These are phyloP conservation scores for Pachyramphus minor DNA, from an alignment of 2,113 vertebrate genomes.

Conservation along the genomic window DNA sequence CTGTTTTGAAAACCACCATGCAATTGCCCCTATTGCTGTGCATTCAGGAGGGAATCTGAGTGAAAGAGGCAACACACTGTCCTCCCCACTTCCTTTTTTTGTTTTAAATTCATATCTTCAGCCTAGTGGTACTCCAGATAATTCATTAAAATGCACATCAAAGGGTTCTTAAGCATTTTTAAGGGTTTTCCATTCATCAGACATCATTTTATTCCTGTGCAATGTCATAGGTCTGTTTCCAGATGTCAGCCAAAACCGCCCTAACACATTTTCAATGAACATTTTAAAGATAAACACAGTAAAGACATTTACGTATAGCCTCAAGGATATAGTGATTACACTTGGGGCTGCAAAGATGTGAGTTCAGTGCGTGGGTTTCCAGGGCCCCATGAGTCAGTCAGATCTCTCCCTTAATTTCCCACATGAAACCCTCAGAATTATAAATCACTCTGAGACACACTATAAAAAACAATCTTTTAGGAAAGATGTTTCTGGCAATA, in stretches of 20 bases:
- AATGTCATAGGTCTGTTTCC: accelerated
- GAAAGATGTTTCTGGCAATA: background rate
- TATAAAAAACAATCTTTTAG: background rate
- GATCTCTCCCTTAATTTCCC: background rate
- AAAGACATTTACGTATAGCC: background rate
- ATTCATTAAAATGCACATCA: background rate
- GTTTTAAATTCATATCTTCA: background rate
- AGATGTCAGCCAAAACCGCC: background rate
- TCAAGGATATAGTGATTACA: background rate
- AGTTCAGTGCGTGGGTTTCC: background rate
- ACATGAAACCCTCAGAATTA: background rate
- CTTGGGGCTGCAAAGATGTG: background rate
- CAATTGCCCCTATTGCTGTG: background rate
- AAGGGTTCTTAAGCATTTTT: background rate
- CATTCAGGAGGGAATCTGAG: background rate
- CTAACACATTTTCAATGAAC: background rate
- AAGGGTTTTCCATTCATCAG: background rate
- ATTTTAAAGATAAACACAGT: background rate
- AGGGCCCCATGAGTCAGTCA: background rate
- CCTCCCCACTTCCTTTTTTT: background rate
- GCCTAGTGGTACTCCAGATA: background rate
- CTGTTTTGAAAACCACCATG: background rate
- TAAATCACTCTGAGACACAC: background rate
- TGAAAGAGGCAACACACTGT: background rate
- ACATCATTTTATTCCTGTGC: background rate